These are phyloP conservation scores for Calonectris borealis DNA, from an alignment of 2,113 vertebrate species.

Conservation along the genomic window DNA sequence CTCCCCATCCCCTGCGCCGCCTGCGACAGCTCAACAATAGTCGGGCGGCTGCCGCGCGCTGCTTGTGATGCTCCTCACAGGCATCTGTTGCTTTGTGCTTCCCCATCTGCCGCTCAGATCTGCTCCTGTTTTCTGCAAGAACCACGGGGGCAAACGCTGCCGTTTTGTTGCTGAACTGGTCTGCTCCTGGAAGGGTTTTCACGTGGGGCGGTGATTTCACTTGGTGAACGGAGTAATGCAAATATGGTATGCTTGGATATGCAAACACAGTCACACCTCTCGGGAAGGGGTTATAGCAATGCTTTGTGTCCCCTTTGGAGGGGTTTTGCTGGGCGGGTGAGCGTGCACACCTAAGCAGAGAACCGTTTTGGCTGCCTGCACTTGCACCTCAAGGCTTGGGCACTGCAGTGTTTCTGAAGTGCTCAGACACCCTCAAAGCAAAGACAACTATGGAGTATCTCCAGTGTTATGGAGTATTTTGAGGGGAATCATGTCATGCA, in stretches of 20 bases:
- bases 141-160: background rate
- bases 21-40: background rate
- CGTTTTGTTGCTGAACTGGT: background rate
- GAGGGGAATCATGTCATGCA: background rate
- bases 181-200: background rate
- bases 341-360: background rate
- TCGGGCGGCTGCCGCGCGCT: fast-evolving
- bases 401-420: background rate
- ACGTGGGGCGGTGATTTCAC: background rate
- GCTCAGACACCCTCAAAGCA: background rate
- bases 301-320: background rate
- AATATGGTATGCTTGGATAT: no score
- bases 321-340: fast-evolving
- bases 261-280: background rate
- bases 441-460: background rate
- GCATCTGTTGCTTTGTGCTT: background rate
- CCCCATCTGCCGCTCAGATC: background rate
- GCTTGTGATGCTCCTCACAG: background rate
- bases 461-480: background rate
- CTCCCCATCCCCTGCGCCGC: background rate
- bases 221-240: background rate
- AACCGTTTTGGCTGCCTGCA: background rate
- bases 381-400: background rate
- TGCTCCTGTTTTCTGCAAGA: background rate
- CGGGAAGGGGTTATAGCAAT: background rate